phyloP scores from a whole-genome alignment of 2,113 vertebrate species.

The Dicentrarchus labrax region DNA sequence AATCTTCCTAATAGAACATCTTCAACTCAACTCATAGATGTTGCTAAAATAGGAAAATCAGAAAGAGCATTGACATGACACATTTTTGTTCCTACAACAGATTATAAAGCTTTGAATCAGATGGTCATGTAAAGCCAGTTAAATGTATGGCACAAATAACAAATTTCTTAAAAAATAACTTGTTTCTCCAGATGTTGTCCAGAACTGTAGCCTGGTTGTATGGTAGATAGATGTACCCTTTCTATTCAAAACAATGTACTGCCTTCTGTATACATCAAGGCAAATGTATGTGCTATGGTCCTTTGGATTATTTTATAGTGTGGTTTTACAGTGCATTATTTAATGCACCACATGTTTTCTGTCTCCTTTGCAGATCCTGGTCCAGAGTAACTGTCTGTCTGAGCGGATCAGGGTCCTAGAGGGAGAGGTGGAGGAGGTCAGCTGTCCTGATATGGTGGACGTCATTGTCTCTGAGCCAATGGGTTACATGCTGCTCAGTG shows the following conservation, averaged over 20 bases:
- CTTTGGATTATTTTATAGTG: neutral
- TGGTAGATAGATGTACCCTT: neutral
- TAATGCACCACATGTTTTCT: neutral
- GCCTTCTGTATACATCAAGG: neutral
- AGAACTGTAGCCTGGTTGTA: neutral
- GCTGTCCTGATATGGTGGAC: constrained; percentile 84
- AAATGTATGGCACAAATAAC: no score
- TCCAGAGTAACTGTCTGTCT: constrained; percentile 84
- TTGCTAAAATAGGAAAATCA: no score
- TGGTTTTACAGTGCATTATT: neutral
- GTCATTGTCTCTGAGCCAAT: constrained; percentile 88
- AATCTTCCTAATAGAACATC: no score
- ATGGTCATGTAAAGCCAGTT: no score
- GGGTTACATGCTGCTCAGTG: constrained; percentile 88
- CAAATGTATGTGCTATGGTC: neutral
- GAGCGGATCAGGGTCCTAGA: constrained; percentile 84
- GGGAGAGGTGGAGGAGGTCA: constrained; percentile 85
- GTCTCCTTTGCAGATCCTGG: constrained; percentile 80
- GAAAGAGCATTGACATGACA: no score
- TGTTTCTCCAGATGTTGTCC: neutral
- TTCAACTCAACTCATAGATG: no score
- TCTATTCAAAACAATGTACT: neutral
- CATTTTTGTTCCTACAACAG: no score
- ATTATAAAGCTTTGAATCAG: no score
- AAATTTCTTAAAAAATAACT: neutral